Percentiles rank a stretch among this genome's conserved stretches.
Conservation (phyloP, 2,113 vertebrate species). For the Oceanites oceanicus region DNA sequence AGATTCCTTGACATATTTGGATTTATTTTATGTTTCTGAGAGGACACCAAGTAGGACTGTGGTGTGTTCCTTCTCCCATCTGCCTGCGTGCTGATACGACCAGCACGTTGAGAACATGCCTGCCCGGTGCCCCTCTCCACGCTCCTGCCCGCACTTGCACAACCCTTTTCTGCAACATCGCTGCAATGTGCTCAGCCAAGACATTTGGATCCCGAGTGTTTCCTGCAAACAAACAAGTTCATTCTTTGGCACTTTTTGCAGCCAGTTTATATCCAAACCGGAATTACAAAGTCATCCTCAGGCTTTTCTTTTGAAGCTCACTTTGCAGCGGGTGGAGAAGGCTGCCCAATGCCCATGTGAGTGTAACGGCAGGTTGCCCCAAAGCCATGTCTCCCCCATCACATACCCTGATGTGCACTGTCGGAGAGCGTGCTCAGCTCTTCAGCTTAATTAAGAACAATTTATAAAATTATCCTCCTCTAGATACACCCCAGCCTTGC, state of each 20-base stretch:
- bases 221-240: neutral
- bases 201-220: rapidly evolving
- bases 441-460: neutral
- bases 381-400: neutral
- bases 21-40: neutral
- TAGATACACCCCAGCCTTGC: neutral
- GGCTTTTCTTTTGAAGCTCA: neutral
- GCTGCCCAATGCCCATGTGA: neutral
- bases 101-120: rapidly evolving
- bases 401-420: neutral
- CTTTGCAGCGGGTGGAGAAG: rapidly evolving
- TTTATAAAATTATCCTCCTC: neutral
- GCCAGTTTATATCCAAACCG: neutral
- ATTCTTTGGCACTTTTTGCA: neutral
- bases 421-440: neutral
- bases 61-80: neutral
- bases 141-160: neutral
- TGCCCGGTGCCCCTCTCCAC: neutral
- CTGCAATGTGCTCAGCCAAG: neutral
- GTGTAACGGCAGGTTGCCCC: neutral
- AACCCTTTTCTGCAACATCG: rapidly evolving
- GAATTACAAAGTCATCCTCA: neutral
- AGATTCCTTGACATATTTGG: neutral
- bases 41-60: neutral
- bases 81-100: neutral